Conservation (phyloP, 1,140 invertebrate genomes). For the Drosophila guanche region DNA sequence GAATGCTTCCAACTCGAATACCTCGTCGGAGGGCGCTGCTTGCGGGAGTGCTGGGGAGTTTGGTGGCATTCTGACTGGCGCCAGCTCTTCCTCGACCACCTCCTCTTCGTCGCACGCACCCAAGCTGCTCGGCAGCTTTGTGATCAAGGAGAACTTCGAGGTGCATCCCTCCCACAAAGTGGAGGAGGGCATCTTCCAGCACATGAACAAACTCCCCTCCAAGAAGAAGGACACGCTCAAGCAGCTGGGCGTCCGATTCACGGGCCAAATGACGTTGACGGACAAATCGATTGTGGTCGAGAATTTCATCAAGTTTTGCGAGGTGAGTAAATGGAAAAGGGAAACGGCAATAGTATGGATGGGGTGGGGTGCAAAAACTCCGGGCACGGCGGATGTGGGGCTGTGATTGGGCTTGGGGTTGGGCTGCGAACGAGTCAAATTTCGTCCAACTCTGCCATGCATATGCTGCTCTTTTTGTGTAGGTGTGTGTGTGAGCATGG, state of each 20-base stretch:
- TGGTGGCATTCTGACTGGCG: conserved; percentile 62
- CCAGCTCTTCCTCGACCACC: conserved; percentile 49
- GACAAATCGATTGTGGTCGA: conserved; percentile 83
- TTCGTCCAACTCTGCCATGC: conserved; percentile 7
- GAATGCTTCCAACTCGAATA: conserved; percentile 82
- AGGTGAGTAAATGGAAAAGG: conserved; percentile 55
- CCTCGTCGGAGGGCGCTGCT: conserved; percentile 76
- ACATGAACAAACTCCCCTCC: conserved; percentile 81
- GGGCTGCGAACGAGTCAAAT: conserved; percentile 33
- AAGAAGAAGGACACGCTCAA: conserved; percentile 83
- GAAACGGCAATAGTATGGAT: too few relatives aligned
- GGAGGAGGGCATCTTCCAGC: conserved; percentile 82
- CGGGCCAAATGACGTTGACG: conserved; percentile 81
- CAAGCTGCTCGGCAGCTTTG: conserved; percentile 72
- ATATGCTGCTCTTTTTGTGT: background rate
- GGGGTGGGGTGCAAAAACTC: too few relatives aligned
- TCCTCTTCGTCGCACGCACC: conserved; percentile 53
- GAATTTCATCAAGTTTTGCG: conserved; percentile 81
- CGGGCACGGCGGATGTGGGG: too few relatives aligned
- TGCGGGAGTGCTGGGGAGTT: conserved; percentile 71
- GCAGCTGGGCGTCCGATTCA: conserved; percentile 79
- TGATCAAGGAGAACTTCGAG: conserved; percentile 82
- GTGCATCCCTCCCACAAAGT: conserved; percentile 82
- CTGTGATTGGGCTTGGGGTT: conserved; percentile 1
- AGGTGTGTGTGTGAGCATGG: conserved; percentile 1